Evolutionary conservation across 2,113 vertebrate species (phyloP), one percentile per base, ranked within the genome.

Genomic region (Burhinus oedicnemus): DNA sequence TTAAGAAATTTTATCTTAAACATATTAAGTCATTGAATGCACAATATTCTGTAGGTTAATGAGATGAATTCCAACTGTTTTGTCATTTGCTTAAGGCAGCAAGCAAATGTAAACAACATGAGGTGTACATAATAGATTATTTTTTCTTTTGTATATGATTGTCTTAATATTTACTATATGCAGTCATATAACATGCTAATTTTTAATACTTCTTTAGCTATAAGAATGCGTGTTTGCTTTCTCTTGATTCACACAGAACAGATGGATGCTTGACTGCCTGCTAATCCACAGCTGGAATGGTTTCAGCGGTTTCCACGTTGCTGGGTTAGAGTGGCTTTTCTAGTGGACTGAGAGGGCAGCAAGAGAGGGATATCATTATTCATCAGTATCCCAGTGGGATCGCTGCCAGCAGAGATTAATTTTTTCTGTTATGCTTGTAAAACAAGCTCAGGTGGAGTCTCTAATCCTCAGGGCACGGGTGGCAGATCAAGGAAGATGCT

Each of bases 401-500:
- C 62, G 18, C 98, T 99, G 98, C 98, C 98, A 98, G 98, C 98
- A 98, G 98, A 98, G 98, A 99, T 98, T 98, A 98, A 98, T 99
- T 98, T 98, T 99, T 98, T 98, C 98, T 98, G 98, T 98, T 98
- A 98, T 98, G 98, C 98, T 98, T 99, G 98, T 98, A 99, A 98
- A 98, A 98, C 98, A 98, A 98, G 98, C 98, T 98, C 98, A 98
- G 98, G 98, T 99, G 98, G 98, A 98, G 97, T 98, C 98, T 98
- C 97, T 99, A 98, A 99, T 99, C 98, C 98, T 98, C 95, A 94
- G 98, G 98, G 98, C 98, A 98, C 98, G 98, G 98, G 98, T 98
- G 98, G 98, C 98, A 99, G 98, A 98, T 98, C 98, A 99, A 99
- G 98, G 95, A 99, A 98, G 98, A 98, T 98, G 98, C 98, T 98